Base-by-base conservation (phyloP, 2,888 invertebrate species). In the Eristalis tenax region DNA sequence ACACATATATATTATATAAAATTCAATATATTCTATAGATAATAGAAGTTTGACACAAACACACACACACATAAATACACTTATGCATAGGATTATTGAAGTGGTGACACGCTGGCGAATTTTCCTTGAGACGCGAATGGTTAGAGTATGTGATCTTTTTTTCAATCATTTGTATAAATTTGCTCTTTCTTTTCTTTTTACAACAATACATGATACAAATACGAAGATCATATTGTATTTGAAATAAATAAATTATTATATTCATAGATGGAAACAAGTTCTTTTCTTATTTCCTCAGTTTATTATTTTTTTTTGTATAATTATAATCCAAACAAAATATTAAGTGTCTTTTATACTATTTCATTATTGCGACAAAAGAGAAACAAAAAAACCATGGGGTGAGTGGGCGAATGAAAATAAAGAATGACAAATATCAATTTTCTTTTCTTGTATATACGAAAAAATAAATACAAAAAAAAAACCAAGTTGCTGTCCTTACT, bases 401-500 rank as follows among this genome's bases (percentile, higher is more conserved):
- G 40, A 63, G n/a, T 22, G 26, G 59, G 69, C 56, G 61, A 63
- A 75, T 56, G 35, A 22, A 50, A 57, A 66, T 26, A n/a, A 22
- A 78, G 50, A 43, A 65, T 68, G 59, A 43, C 26, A 56, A 66
- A 66, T 66, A 28, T 56, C 59, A 73, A 68, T 63, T 80, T 8
- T 77, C 40, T 69, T 75, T 80, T 71, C 57, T 63, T 75, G 59
- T 75, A 74, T 68, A 69, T 23, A 73, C n/a, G 56, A 76, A 26
- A 76, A 18, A 59, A 68, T 59, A 76, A 76, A 80, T 71, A 71
- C n/a, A 75, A n/a, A 59, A 78, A 61, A 70, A 15, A 81, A 63
- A 65, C 40, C 32, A 59, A 35, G 57, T 76, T 79, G 76, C 83
- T 87, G 87, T 87, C 87, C 87, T 87, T 80, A 87, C 68, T 80